phyloP scores from a whole-genome alignment of 2,797 vertebrate genomes.

The Phylloscopus collybita region DNA sequence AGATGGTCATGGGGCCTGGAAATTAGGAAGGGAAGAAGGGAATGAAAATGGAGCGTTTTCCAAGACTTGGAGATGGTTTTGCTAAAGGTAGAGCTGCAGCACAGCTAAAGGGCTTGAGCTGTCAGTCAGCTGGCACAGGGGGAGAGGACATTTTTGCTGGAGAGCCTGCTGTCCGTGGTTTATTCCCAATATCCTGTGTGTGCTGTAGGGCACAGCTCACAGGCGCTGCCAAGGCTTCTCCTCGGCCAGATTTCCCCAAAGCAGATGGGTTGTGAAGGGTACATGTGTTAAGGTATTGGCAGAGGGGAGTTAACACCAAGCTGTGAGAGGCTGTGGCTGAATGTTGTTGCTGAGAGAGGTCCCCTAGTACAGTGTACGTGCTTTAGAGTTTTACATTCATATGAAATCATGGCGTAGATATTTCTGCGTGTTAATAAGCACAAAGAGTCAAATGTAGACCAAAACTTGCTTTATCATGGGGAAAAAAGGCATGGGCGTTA shows the following conservation, averaged over 20 bases:
- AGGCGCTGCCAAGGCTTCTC: background rate
- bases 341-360: background rate
- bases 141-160: background rate
- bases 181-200: background rate
- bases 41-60: background rate
- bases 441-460: background rate
- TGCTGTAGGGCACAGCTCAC: background rate
- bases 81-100: background rate
- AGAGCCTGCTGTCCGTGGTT: background rate
- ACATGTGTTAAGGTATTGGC: slow-evolving; percentile 18
- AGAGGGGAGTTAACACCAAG: background rate
- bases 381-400: background rate
- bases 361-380: background rate
- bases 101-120: background rate
- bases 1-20: background rate
- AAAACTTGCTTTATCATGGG: background rate
- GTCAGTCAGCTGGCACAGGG: background rate
- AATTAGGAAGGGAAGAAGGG: background rate
- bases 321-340: slow-evolving; percentile 14
- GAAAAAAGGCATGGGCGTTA: background rate
- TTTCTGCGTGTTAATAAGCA: background rate
- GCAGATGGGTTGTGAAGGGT: slow-evolving; percentile 46
- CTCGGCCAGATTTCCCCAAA: slow-evolving; percentile 1
- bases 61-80: background rate
- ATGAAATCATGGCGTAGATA: background rate